Conservation (phyloP, 2,797 vertebrate species). For the Lepidocolaptes lacrymiger region DNA sequence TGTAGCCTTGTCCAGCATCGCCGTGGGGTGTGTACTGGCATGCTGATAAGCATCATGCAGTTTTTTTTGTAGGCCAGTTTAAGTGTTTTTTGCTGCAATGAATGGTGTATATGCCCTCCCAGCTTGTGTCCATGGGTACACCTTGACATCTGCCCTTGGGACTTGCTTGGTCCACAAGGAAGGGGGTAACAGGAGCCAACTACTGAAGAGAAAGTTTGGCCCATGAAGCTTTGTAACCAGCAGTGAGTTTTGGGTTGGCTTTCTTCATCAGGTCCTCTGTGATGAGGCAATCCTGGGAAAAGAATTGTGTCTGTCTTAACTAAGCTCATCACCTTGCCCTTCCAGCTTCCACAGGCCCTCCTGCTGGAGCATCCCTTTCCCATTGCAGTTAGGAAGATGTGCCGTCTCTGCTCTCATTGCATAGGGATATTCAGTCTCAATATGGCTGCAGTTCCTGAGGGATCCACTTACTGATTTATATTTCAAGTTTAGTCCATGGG, state of each 20-base stretch:
- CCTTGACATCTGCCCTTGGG: not conserved
- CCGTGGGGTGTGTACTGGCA: not conserved
- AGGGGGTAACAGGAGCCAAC: not conserved
- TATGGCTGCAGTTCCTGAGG: not conserved
- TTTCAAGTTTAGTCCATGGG: not conserved
- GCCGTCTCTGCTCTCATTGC: not conserved
- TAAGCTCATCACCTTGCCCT: not conserved
- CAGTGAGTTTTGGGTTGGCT: not conserved
- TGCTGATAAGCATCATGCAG: accelerated
- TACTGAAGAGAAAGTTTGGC: not conserved
- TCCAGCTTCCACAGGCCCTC: not conserved
- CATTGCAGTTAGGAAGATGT: not conserved
- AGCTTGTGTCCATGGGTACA: not conserved
- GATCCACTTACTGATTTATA: not conserved
- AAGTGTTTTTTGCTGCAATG: not conserved
- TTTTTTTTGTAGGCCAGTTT: not conserved
- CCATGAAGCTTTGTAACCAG: not conserved
- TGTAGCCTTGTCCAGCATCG: not conserved
- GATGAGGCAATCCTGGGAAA: accelerated
- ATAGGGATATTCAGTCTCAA: accelerated
- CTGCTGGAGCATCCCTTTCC: not conserved
- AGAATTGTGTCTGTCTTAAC: not conserved
- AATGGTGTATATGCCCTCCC: not conserved
- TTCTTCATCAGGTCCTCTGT: not conserved
- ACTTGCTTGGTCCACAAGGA: not conserved